A percentile compares a stretch with the other conserved stretches of the same genome.
Conservation (phyloP, 2,797 vertebrate genomes). For the Coendou prehensilis region DNA sequence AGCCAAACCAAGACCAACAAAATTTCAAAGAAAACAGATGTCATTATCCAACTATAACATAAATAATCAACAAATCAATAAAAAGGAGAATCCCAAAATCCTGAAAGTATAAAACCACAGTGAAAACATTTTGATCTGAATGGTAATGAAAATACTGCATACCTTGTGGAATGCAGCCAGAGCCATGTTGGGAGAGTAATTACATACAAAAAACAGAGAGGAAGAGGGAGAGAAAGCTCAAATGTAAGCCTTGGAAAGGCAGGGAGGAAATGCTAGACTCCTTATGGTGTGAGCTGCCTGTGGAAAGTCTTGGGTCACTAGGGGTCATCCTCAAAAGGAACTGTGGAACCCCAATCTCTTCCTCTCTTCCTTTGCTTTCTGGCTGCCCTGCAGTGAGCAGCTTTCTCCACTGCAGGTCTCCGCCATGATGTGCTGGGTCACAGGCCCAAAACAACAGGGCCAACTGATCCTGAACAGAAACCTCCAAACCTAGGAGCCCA, state of each 20-base stretch:
- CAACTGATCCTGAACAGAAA: too few relatives aligned
- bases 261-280: background rate
- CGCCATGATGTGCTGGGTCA: background rate
- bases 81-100: background rate
- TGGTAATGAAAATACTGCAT: background rate
- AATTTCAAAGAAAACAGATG: background rate
- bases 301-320: background rate
- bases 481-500: too few relatives aligned
- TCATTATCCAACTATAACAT: background rate
- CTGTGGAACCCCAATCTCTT: background rate
- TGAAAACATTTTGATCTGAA: background rate
- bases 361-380: background rate
- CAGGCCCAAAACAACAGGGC: too few relatives aligned
- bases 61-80: background rate
- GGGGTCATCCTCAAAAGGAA: background rate
- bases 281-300: background rate
- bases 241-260: background rate
- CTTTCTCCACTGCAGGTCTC: background rate
- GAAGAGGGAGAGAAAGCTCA: background rate
- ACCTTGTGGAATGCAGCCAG: background rate
- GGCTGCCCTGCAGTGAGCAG: background rate
- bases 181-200: background rate
- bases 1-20: background rate
- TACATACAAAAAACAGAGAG: background rate
- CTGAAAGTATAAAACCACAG: background rate